A percentile compares a stretch with the other conserved stretches of the same genome.
Evolutionary conservation across 2,888 invertebrate species (phyloP).

Genomic region (Himalopsyche japonica): DNA sequence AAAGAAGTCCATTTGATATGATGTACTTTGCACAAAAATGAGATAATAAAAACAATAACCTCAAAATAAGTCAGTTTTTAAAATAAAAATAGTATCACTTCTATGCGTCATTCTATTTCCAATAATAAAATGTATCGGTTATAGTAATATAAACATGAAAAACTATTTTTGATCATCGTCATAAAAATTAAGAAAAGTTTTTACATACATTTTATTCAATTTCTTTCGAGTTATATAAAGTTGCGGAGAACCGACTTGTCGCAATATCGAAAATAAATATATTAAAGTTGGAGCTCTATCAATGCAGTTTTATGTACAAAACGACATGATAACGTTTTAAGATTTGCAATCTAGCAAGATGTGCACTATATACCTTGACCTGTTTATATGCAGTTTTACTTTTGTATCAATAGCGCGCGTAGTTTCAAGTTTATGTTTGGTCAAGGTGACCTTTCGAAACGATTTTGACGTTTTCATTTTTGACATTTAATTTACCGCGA

Average conservation of each 20-base stretch:
- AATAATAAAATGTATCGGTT: no score
- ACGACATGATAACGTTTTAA: neutral
- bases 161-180: no score
- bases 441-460: conserved; percentile 30
- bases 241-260: neutral
- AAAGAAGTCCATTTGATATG: no score
- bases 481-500: neutral
- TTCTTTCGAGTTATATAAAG: neutral
- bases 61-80: no score
- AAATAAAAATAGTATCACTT: no score
- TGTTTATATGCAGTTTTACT: neutral
- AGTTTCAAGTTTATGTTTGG: neutral
- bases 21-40: no score
- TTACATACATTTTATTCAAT: neutral
- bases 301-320: neutral
- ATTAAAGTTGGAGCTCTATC: neutral
- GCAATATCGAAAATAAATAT: neutral
- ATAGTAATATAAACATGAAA: no score
- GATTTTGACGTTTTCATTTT: conserved; percentile 23
- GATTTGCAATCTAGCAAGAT: neutral
- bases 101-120: no score
- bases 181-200: neutral
- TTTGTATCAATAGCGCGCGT: conserved; percentile 17
- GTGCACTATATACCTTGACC: neutral
- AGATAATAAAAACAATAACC: no score